Conservation (phyloP, 2,888 invertebrate species). For the Euplexia lucipara region DNA sequence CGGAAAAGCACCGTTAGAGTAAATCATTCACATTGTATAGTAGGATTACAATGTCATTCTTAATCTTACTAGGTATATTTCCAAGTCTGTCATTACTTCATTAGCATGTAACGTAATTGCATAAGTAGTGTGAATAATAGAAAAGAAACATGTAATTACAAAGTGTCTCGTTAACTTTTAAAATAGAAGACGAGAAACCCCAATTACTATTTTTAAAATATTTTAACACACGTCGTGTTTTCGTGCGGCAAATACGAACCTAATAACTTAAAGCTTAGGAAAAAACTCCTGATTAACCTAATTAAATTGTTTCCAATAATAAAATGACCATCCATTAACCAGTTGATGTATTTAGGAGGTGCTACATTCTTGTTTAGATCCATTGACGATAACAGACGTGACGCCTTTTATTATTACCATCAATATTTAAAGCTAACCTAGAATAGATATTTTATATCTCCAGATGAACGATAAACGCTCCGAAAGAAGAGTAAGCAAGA, state of each 20-base stretch:
- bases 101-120: conserved; percentile 47
- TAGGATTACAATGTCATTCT: conserved; percentile 37
- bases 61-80: conserved; percentile 24
- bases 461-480: conserved; percentile 69
- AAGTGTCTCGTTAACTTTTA: conserved; percentile 54
- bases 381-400: conserved; percentile 59
- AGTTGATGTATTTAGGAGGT: conserved; percentile 31
- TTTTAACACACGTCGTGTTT: conserved; percentile 36
- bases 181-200: conserved; percentile 62
- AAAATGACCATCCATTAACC: conserved; percentile 41
- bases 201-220: conserved; percentile 61
- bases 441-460: conserved; percentile 70
- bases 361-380: conserved; percentile 53
- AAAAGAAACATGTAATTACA: conserved; percentile 49
- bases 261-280: conserved; percentile 15
- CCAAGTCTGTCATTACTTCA: conserved; percentile 38
- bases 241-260: conserved; percentile 18
- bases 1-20: conserved; percentile 26
- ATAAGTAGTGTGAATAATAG: conserved; percentile 44
- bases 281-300: conserved; percentile 47
- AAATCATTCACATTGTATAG: conserved; percentile 35
- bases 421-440: conserved; percentile 60
- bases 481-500: conserved; percentile 59
- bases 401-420: conserved; percentile 61
- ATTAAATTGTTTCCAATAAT: conserved; percentile 48